Conservation (phyloP, 1,140 invertebrate species). For the Tribolium madens region DNA sequence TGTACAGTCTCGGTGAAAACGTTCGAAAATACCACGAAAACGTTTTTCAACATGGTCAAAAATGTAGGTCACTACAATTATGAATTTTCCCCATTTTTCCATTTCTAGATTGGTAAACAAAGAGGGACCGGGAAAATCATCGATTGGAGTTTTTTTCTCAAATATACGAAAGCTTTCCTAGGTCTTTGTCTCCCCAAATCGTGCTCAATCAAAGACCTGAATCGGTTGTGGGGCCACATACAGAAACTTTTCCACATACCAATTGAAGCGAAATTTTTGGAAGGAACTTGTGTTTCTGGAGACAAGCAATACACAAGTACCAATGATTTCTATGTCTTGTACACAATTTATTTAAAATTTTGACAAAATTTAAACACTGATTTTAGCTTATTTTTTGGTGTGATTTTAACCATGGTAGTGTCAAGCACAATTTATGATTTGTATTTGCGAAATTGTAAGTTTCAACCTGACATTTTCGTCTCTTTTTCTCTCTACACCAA, state of each 20-base stretch:
- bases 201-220: neutral
- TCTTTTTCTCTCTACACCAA: slow-evolving; percentile 65
- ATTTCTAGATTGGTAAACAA: neutral
- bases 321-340: neutral
- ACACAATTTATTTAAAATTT: neutral
- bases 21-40: neutral
- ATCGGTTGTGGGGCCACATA: neutral
- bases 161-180: neutral
- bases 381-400: slow-evolving; percentile 46
- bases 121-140: neutral
- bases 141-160: neutral
- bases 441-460: neutral
- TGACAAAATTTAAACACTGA: neutral
- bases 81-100: neutral
- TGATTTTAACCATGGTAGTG: slow-evolving; percentile 19
- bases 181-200: neutral
- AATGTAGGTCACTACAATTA: neutral
- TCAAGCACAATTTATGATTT: slow-evolving; percentile 51
- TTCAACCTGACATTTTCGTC: slow-evolving; percentile 52
- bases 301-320: neutral
- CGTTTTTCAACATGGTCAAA: slow-evolving; percentile 4
- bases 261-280: neutral
- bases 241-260: neutral
- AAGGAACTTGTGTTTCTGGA: neutral
- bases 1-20: neutral